Evolutionary conservation across 1,140 invertebrate genomes (phyloP).

Genomic region (Brachionus paranguensis): DNA sequence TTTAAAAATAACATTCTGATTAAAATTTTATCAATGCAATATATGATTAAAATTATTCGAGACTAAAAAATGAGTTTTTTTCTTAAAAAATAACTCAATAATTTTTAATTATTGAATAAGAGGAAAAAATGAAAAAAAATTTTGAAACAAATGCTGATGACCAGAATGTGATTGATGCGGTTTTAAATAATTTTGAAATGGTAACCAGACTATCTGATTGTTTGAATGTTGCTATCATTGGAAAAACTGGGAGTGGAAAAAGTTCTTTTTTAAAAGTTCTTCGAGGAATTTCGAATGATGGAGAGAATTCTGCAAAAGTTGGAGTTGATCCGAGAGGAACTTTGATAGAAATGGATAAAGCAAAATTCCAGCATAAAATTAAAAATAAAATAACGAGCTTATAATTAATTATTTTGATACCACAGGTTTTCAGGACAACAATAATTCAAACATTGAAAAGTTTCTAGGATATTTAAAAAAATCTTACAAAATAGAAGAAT

Average conservation of each 20-base stretch:
- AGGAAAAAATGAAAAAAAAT: not conserved
- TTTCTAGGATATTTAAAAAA: not conserved
- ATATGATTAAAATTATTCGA: too few relatives aligned
- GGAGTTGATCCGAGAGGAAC: not conserved
- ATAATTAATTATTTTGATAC: not conserved
- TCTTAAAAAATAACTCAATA: too few relatives aligned
- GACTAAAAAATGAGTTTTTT: too few relatives aligned
- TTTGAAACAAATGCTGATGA: not conserved
- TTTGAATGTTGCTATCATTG: not conserved
- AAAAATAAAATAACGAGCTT: not conserved
- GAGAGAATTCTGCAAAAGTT: not conserved
- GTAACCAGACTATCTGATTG: not conserved
- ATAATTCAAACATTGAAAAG: not conserved
- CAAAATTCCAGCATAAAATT: not conserved
- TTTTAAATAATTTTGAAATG: not conserved
- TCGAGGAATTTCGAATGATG: not conserved
- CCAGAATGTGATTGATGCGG: not conserved
- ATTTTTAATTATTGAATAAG: too few relatives aligned
- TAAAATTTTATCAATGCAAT: too few relatives aligned
- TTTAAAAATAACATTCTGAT: too few relatives aligned
- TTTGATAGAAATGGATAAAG: not conserved
- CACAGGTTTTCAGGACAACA: not conserved
- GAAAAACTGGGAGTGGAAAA: not conserved
- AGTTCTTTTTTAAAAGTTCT: not conserved
- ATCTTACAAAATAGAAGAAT: not conserved